Evolutionary conservation across 2,113 vertebrate species (phyloP).

Genomic region (Plectropomus leopardus): DNA sequence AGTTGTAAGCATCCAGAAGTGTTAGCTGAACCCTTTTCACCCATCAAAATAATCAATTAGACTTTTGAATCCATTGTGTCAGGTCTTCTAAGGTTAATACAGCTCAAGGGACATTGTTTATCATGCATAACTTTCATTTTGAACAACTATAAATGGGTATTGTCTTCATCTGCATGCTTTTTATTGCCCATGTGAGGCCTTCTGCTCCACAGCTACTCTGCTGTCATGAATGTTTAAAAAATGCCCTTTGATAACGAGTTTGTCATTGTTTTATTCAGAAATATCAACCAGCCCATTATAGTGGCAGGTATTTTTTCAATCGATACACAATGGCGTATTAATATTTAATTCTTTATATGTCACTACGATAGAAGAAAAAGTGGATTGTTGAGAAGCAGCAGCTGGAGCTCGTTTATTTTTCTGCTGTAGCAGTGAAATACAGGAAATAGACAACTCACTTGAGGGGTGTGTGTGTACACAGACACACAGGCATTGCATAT

Average conservation of each 20-base stretch:
- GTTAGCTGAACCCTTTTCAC: constrained; percentile 54
- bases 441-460: constrained; percentile 52
- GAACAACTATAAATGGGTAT: constrained; percentile 72
- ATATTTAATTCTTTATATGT: constrained; percentile 87
- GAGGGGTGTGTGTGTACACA: constrained; percentile 6
- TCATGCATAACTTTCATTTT: constrained; percentile 72
- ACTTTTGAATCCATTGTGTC: constrained; percentile 44
- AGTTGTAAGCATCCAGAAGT: constrained; percentile 40
- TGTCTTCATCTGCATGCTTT: constrained; percentile 74
- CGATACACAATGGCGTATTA: constrained; percentile 84
- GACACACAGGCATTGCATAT: background rate
- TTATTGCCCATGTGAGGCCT: constrained; percentile 76
- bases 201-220: constrained; percentile 76
- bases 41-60: constrained; percentile 73
- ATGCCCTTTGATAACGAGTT: constrained; percentile 88
- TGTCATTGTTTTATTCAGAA: constrained; percentile 89
- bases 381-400: constrained; percentile 71
- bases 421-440: constrained; percentile 55
- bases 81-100: constrained; percentile 72
- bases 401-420: constrained; percentile 77
- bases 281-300: constrained; percentile 86
- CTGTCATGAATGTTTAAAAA: constrained; percentile 89
- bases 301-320: constrained; percentile 85
- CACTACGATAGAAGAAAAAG: constrained; percentile 77
- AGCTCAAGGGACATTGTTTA: constrained; percentile 71